Conservation (phyloP, 2,888 invertebrate genomes). For the Zhuqinia jingwanae region DNA sequence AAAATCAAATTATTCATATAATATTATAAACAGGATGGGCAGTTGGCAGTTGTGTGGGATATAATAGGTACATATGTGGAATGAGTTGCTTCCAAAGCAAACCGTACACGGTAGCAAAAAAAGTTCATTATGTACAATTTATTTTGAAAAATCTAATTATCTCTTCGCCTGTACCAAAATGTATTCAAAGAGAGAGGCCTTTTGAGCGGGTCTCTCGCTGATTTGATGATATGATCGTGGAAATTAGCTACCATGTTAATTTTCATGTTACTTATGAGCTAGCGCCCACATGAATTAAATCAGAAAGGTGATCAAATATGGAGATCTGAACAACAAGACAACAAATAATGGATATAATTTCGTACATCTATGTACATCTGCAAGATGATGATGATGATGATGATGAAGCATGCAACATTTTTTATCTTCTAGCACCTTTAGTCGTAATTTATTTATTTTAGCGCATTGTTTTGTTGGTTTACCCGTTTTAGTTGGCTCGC, state of each 20-base stretch:
- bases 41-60: background rate
- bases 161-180: background rate
- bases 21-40: background rate
- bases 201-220: background rate
- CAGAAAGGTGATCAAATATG: constrained; percentile 41
- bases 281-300: constrained; percentile 45
- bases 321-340: constrained; percentile 15
- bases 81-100: background rate
- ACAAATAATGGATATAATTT: constrained; percentile 20
- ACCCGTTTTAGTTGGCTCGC: constrained; percentile 16
- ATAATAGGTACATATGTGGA: no score
- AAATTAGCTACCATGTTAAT: constrained; percentile 26
- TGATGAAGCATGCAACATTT: background rate
- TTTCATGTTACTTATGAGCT: background rate
- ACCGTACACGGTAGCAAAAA: constrained; percentile 9
- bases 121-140: background rate
- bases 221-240: constrained; percentile 25
- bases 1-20: constrained; percentile 9
- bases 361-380: background rate
- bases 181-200: background rate
- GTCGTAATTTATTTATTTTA: constrained; percentile 42
- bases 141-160: constrained; percentile 14
- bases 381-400: background rate
- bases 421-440: constrained; percentile 26
- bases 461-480: constrained; percentile 33